Conservation (phyloP, 2,797 vertebrate genomes). For the Nyctalus aviator region DNA sequence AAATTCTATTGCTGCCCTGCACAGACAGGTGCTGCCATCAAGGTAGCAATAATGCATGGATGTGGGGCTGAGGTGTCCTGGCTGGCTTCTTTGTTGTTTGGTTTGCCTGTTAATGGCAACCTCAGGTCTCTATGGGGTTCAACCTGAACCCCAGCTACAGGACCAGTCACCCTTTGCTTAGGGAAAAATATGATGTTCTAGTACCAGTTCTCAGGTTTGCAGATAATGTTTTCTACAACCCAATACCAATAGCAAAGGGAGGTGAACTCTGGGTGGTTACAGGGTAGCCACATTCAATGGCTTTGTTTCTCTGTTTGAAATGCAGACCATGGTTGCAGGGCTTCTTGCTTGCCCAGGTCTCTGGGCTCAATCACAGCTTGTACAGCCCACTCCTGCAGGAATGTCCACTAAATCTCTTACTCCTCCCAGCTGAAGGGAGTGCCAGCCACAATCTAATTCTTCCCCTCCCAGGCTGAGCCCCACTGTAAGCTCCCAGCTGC, state of each 20-base stretch:
- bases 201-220: neutral
- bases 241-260: neutral
- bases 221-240: neutral
- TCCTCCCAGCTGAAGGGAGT: neutral
- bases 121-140: neutral
- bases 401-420: neutral
- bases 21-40: neutral
- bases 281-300: neutral
- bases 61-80: neutral
- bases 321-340: neutral
- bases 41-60: neutral
- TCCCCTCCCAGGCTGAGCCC: neutral
- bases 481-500: neutral
- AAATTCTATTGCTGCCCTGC: neutral
- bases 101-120: too few species aligned
- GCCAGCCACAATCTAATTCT: neutral
- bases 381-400: neutral
- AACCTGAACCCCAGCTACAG: neutral
- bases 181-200: neutral
- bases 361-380: neutral
- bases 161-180: neutral
- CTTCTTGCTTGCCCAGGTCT: neutral
- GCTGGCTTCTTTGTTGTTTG: neutral
- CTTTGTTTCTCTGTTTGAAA: neutral
- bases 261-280: neutral